Evolutionary conservation across 2,797 vertebrate genomes (phyloP).

Genomic region (Hoplostethus mediterraneus): DNA sequence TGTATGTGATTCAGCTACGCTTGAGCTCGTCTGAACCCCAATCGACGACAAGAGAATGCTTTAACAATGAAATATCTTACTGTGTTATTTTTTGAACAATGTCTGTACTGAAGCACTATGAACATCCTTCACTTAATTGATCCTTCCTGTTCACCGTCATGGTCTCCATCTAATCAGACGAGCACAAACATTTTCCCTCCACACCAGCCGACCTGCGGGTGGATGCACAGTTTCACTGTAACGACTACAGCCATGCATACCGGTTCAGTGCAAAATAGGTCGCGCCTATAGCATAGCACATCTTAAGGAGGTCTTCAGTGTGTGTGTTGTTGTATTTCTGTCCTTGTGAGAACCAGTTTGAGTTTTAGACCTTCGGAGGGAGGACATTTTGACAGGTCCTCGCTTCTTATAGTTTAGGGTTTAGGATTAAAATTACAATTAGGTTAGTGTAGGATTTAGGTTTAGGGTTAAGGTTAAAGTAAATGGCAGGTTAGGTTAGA

Average conservation of each 20-base stretch:
- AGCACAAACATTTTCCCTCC: conserved; percentile 40
- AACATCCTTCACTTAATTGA: conserved; percentile 4
- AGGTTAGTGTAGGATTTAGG: too few species aligned
- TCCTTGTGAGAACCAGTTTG: conserved; percentile 26
- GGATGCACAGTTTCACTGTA: conserved; percentile 33
- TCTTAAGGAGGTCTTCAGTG: not conserved
- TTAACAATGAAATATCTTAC: conserved; percentile 56
- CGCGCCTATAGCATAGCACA: not conserved
- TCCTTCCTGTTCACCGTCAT: conserved; percentile 19
- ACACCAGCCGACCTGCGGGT: conserved; percentile 9
- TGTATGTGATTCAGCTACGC: conserved; percentile 59
- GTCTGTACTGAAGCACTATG: conserved; percentile 54
- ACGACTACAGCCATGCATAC: conserved; percentile 30
- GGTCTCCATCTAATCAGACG: conserved; percentile 19
- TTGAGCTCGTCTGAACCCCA: conserved; percentile 49
- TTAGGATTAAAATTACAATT: too few species aligned
- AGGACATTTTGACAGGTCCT: too few species aligned
- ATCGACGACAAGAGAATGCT: conserved; percentile 57
- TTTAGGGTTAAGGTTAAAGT: too few species aligned
- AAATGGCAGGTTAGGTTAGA: too few species aligned
- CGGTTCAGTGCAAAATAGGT: conserved; percentile 30
- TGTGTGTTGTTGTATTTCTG: conserved; percentile 33
- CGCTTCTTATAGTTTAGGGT: too few species aligned
- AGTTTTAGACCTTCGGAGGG: too few species aligned
- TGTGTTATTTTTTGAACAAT: conserved; percentile 52